These are phyloP conservation scores for Petrocephalus microphthalmus DNA, from an alignment of 2,113 vertebrate genomes.

Conservation along the genomic window DNA sequence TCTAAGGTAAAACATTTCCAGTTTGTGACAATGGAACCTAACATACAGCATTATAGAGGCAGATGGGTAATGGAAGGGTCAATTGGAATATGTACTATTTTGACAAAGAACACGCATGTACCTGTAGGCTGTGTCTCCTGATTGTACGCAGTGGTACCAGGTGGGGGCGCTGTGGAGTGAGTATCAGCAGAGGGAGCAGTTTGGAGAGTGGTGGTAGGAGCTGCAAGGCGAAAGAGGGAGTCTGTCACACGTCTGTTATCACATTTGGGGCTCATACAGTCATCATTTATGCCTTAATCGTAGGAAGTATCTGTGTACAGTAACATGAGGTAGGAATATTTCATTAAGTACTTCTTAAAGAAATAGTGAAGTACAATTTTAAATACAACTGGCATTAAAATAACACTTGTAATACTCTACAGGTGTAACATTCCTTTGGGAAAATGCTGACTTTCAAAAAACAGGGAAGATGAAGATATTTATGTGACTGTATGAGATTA, in stretches of 20 bases:
- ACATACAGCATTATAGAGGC: not conserved
- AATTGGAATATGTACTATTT: not conserved
- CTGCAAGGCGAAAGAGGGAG: no score
- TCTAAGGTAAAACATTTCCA: not conserved
- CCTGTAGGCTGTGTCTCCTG: not conserved
- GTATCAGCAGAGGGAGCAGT: not conserved
- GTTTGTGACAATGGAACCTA: not conserved
- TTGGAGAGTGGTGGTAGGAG: no score
- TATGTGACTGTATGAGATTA: no score
- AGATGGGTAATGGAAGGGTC: not conserved
- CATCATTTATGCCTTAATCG: no score
- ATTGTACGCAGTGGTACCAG: not conserved
- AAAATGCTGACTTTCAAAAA: no score
- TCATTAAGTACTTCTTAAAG: not conserved
- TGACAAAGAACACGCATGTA: not conserved
- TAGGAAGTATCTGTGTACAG: no score
- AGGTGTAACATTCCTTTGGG: not conserved
- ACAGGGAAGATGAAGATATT: no score
- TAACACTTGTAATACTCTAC: not conserved
- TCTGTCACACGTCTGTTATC: no score
- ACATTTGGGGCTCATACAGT: no score
- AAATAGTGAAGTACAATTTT: not conserved
- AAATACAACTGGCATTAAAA: not conserved
- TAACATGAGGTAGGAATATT: not conserved
- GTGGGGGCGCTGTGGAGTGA: not conserved